These are phyloP conservation scores for Tyria jacobaeae DNA, from an alignment of 2,888 invertebrate genomes.

Conservation along the genomic window DNA sequence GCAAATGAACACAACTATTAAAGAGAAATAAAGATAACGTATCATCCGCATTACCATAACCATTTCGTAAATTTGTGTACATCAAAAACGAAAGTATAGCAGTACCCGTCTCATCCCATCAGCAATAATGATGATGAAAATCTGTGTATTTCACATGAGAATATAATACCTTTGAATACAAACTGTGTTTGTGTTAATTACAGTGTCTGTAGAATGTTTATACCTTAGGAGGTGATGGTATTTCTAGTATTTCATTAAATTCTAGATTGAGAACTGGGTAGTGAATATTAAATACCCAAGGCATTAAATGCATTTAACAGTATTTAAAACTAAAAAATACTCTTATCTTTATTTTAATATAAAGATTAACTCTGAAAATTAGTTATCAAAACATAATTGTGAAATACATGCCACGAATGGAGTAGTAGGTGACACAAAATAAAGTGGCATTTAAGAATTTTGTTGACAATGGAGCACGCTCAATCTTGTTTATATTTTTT, in stretches of 20 bases:
- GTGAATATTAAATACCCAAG: no score
- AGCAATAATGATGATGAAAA: constrained; percentile 45
- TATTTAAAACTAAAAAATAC: no score
- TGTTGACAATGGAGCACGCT: no score
- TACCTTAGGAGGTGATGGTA: constrained; percentile 5
- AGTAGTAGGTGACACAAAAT: no score
- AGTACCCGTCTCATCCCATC: constrained; percentile 23
- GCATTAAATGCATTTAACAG: no score
- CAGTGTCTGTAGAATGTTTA: constrained; percentile 17
- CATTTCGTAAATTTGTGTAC: constrained; percentile 9
- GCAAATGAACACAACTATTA: constrained; percentile 7
- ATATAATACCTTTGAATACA: constrained; percentile 39
- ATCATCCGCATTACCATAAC: constrained; percentile 1
- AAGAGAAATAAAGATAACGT: constrained; percentile 2
- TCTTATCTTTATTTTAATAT: no score
- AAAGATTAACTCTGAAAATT: no score
- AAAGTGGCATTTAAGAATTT: no score
- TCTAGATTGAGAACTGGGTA: no score
- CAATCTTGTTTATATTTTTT: no score
- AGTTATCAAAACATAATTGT: background rate
- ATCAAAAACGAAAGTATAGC: constrained; percentile 4
- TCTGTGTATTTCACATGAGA: constrained; percentile 34
- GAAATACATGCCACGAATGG: background rate
- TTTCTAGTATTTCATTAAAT: no score
- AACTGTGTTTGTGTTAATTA: constrained; percentile 45